A percentile compares a stretch with the other conserved stretches of the same genome.
These are phyloP conservation scores for Chionomys nivalis DNA, from an alignment of 2,113 vertebrate species.

Conservation along the genomic window DNA sequence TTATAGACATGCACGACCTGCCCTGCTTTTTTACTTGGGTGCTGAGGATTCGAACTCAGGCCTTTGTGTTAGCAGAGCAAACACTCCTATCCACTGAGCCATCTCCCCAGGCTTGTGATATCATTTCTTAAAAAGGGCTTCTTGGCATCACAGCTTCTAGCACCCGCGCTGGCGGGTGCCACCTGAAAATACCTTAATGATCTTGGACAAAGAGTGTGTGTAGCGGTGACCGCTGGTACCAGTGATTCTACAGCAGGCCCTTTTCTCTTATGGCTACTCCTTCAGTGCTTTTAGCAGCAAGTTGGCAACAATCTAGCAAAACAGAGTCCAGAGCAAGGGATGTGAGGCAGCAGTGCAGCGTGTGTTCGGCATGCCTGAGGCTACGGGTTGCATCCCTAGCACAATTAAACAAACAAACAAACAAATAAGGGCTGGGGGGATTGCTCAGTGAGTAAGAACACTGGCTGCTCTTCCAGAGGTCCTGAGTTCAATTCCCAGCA, in stretches of 20 bases:
- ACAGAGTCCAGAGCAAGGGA: not conserved
- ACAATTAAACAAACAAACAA: not conserved
- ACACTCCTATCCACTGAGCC: not conserved
- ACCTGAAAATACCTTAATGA: not conserved
- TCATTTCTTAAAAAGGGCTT: not conserved
- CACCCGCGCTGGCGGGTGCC: not conserved
- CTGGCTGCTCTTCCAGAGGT: no score
- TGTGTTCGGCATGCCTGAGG: not conserved
- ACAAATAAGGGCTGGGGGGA: not conserved
- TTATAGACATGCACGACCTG: not conserved
- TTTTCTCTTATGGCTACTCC: not conserved
- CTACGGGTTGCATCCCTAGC: not conserved
- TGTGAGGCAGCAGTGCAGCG: no score
- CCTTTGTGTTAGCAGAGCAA: not conserved
- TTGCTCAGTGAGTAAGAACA: no score
- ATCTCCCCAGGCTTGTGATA: not conserved
- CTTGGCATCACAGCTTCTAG: not conserved
- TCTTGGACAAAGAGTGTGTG: not conserved
- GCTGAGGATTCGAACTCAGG: not conserved
- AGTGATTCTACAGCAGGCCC: not conserved
- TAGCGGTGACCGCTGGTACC: not conserved
- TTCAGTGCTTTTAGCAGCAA: not conserved
- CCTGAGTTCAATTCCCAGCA: no score
- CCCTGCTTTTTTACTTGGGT: not conserved
- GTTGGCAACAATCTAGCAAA: not conserved